A percentile compares a stretch with the other conserved stretches of the same genome.
Evolutionary conservation across 1,140 invertebrate genomes (phyloP).

Genomic region (Nilaparvata lugens): DNA sequence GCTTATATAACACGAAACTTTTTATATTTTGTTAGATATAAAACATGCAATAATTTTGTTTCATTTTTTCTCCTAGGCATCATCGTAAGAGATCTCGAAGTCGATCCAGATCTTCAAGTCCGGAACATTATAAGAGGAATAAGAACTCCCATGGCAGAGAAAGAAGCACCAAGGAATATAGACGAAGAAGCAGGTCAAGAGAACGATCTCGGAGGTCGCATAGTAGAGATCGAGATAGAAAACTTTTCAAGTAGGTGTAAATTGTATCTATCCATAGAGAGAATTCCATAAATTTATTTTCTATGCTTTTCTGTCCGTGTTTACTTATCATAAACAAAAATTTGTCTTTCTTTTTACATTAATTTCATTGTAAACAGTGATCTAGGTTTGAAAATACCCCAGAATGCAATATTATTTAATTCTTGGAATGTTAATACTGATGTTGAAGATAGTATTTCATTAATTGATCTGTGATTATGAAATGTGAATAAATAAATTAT

Average conservation of each 20-base stretch:
- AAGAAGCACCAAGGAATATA: conserved; percentile 27
- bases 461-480: no score
- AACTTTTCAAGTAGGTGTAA: conserved; percentile 7
- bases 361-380: no score
- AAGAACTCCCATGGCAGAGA: conserved; percentile 23
- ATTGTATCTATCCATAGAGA: background rate
- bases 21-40: no score
- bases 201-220: conserved; percentile 39
- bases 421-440: no score
- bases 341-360: background rate
- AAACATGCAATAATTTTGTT: no score
- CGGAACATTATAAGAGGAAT: conserved; percentile 17
- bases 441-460: no score
- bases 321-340: background rate
- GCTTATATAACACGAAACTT: no score
- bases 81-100: conserved; percentile 25
- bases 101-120: conserved; percentile 22
- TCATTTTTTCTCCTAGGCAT: conserved; percentile 13
- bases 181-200: conserved; percentile 30
- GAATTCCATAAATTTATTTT: background rate
- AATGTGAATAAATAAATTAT: no score
- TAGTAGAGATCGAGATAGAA: conserved; percentile 46
- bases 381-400: no score
- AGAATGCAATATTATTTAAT: no score
- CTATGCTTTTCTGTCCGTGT: background rate